Conservation (phyloP, 2,888 invertebrate species). For the Tenthredo distinguenda region DNA sequence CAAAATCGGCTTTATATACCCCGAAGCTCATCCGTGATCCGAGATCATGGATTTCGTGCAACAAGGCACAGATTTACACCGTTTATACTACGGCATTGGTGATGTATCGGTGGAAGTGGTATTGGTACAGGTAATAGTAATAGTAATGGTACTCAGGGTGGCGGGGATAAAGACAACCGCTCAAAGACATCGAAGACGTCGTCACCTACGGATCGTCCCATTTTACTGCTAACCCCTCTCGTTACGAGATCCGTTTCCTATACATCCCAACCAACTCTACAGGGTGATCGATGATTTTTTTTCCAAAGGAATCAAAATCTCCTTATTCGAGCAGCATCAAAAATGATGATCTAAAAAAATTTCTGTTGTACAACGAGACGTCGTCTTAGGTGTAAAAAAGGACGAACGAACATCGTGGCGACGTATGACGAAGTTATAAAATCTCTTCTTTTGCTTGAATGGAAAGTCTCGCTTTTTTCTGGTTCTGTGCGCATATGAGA, state of each 20-base stretch:
- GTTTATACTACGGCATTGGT: slow-evolving; percentile 62
- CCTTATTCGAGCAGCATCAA: neutral
- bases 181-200: slow-evolving; percentile 48
- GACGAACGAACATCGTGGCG: neutral
- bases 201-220: slow-evolving; percentile 32
- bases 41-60: slow-evolving; percentile 77
- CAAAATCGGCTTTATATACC: slow-evolving; percentile 76
- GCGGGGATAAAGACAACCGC: slow-evolving; percentile 40
- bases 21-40: slow-evolving; percentile 73
- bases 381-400: neutral
- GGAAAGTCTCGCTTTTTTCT: neutral
- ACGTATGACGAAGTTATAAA: neutral
- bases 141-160: neutral
- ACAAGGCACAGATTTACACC: slow-evolving; percentile 74
- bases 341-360: neutral
- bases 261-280: neutral
- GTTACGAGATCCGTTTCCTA: slow-evolving; percentile 26
- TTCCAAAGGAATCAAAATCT: neutral
- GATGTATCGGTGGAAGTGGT: neutral
- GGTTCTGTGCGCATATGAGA: neutral
- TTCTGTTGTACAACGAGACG: neutral
- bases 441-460: neutral
- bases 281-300: neutral
- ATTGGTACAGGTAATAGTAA: neutral
- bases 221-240: slow-evolving; percentile 1